Percentiles rank a stretch among this genome's conserved stretches.
phyloP scores from a whole-genome alignment of 1,140 invertebrate species.

The Leptoteleia sp. region DNA sequence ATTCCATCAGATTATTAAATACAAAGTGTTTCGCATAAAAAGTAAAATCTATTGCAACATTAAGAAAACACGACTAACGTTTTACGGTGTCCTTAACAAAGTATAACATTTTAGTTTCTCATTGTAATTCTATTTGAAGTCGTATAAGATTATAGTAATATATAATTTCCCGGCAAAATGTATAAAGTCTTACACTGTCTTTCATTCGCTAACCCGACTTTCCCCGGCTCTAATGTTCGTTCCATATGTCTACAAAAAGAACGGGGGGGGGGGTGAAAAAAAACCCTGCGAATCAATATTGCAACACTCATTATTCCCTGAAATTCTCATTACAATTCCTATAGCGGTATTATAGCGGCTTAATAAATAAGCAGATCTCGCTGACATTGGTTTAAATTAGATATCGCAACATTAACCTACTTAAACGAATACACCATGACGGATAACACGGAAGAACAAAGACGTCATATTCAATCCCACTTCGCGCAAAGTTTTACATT shows the following conservation, averaged over 20 bases:
- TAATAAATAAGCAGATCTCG: conserved; percentile 49
- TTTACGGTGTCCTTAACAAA: no score
- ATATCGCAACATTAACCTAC: conserved; percentile 52
- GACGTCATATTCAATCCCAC: conserved; percentile 20
- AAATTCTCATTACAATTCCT: conserved; percentile 30
- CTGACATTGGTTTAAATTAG: conserved; percentile 46
- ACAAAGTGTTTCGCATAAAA: no score
- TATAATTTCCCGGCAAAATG: no score
- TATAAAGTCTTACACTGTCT: no score
- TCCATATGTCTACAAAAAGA: conserved; percentile 7
- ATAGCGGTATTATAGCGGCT: conserved; percentile 15
- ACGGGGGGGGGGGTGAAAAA: no score
- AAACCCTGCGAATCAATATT: conserved; percentile 39
- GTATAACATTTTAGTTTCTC: no score
- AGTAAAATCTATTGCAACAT: no score
- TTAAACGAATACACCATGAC: conserved; percentile 15
- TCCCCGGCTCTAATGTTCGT: neutral
- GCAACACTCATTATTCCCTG: conserved; percentile 25
- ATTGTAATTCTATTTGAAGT: no score
- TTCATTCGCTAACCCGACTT: no score
- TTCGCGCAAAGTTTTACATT: conserved; percentile 23
- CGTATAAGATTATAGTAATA: no score
- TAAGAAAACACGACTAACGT: no score
- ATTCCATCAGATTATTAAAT: no score
- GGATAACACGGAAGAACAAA: conserved; percentile 34